Evolutionary conservation across 2,113 vertebrate species (phyloP), one percentile per base, ranked within the genome.

Genomic region (Cygnus buccinator): DNA sequence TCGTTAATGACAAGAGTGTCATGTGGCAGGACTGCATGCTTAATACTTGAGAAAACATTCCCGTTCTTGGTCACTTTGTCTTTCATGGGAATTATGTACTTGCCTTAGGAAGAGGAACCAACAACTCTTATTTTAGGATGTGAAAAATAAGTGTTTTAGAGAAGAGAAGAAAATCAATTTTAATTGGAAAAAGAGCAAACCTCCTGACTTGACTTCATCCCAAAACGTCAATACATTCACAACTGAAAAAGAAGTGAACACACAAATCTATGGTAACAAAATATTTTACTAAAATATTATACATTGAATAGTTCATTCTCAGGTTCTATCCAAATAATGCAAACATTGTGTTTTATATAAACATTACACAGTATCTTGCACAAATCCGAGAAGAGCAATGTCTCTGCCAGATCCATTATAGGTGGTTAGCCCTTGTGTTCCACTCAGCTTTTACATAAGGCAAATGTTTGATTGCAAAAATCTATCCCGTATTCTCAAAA

Each of bases 221-320:
- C 57, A 35, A 87, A 91, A 55, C 16, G 23, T 8, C 29, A 44
- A 28, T 26, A 8, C 15, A 25, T 26, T 37, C 26, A 28, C 35
- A 65, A 19, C 7, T 0, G 0, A 23, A 46, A 72, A 33, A 22
- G 25, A 31, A 81, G 9, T 0, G 2, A 78, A 54, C 33, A 78
- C 39, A 41, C 26, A 62, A 5, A 57, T 20, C 31, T 23, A 3
- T 62, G 48, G 55, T 92, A 93, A 82, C 72, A 96, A 96, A 97
- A 92, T 58, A 39, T 41, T 96, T 97, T 96, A 95, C 31, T 95
- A 92, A 96, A 96, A 96, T 75, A 87, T 19, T 83, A 62, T 58
- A 65, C 70, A 23, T 16, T 41, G 39, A 77, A 33, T 17, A 26
- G 5, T 39, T 83, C 44, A 8, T 72, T 81, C 54, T 54, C 4